These are phyloP conservation scores for Melieria picta DNA, from an alignment of 2,888 invertebrate genomes.

Conservation along the genomic window DNA sequence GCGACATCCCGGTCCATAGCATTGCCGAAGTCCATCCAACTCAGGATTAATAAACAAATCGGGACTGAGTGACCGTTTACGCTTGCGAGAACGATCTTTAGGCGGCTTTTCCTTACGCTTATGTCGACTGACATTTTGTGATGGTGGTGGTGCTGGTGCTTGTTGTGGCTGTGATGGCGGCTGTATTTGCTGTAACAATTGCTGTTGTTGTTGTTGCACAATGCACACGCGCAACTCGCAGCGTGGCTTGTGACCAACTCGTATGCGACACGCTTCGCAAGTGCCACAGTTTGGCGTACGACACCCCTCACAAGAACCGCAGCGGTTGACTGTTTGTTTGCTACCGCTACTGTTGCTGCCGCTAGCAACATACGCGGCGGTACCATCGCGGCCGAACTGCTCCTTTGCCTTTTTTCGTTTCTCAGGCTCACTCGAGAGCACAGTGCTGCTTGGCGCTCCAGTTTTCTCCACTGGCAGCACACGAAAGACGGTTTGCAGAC, in stretches of 20 bases:
- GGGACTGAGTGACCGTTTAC: slow-evolving; percentile 58
- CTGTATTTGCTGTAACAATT: slow-evolving; percentile 33
- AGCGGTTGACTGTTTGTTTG: slow-evolving; percentile 67
- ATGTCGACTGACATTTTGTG: slow-evolving; percentile 6
- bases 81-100: slow-evolving; percentile 55
- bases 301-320: slow-evolving; percentile 82
- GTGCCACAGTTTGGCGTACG: slow-evolving; percentile 62
- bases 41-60: slow-evolving; percentile 66
- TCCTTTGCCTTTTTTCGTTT: slow-evolving; percentile 50
- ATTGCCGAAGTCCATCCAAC: slow-evolving; percentile 79
- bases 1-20: slow-evolving; percentile 90
- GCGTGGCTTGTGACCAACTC: slow-evolving; percentile 66
- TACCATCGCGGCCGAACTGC: slow-evolving; percentile 14
- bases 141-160: background rate
- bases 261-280: slow-evolving; percentile 61
- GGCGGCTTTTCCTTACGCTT: slow-evolving; percentile 53
- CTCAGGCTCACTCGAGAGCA: slow-evolving; percentile 37
- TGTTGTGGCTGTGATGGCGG: background rate
- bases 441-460: slow-evolving; percentile 40
- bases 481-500: slow-evolving; percentile 71
- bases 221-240: slow-evolving; percentile 69
- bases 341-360: slow-evolving; percentile 11
- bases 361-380: background rate
- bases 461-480: slow-evolving; percentile 59
- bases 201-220: slow-evolving; percentile 49